phyloP scores from a whole-genome alignment of 2,888 invertebrate genomes.

The Drosophila borborema region DNA sequence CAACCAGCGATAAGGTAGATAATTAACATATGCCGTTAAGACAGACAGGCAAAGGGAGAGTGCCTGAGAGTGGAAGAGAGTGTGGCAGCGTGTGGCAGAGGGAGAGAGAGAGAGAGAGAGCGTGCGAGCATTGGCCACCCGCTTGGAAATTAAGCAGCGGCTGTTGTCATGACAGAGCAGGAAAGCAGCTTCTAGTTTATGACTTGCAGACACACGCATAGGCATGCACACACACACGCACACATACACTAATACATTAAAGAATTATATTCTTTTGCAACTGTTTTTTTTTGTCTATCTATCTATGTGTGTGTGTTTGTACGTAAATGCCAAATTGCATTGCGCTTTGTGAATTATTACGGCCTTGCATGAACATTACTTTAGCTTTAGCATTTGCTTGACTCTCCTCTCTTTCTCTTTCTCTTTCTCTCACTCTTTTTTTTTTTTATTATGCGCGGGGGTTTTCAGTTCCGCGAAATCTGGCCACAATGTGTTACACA shows the following conservation, averaged over 20 bases:
- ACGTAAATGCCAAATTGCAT: conserved; percentile 63
- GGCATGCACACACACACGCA: conserved; percentile 2
- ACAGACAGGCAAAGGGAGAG: neutral
- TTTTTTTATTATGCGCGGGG: neutral
- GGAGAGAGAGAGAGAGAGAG: neutral
- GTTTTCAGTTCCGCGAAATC: conserved; percentile 60
- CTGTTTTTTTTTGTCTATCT: conserved; percentile 4
- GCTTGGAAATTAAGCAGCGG: conserved; percentile 41
- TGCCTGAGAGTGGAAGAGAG: neutral
- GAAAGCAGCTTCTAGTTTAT: conserved; percentile 45
- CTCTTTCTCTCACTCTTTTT: neutral
- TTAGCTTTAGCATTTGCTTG: conserved; percentile 30
- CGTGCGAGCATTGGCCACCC: conserved; percentile 13
- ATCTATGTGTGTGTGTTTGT: conserved; percentile 19
- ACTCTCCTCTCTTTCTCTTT: neutral
- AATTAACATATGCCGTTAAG: conserved; percentile 60
- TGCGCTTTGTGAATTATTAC: conserved; percentile 62
- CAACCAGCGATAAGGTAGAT: conserved; percentile 51
- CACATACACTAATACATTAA: neutral
- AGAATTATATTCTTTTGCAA: conserved; percentile 29
- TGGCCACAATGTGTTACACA: conserved; percentile 73
- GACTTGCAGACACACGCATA: conserved; percentile 35
- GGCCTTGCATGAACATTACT: conserved; percentile 56
- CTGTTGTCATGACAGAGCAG: conserved; percentile 39
- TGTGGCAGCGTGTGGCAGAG: neutral